Evolutionary conservation across 1,140 invertebrate species (phyloP), one percentile per base, ranked within the genome.

Genomic region (Sycophila sp.): DNA sequence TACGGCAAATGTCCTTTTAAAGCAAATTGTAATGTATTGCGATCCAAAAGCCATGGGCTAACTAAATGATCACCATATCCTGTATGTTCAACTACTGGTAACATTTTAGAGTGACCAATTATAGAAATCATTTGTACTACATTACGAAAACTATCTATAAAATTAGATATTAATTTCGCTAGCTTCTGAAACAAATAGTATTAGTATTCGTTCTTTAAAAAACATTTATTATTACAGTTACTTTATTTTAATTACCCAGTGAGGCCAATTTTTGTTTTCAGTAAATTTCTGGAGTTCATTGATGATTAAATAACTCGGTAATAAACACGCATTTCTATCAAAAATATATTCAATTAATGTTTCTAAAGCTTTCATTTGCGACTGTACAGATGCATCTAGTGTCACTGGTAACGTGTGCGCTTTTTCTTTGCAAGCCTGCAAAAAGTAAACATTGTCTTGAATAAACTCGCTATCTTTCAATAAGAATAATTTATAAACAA

Each of bases 101-200:
- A 84, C 91, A 98, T 94, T 76, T 93, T 91, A 6, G 94, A 91
- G 75, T 96, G 92, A 0, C 95, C 95, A 76, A 96, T 92, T 38
- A 98, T 95, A 0, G 96, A 94, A 0, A 98, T 94, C 94, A 98
- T 98, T 87, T 98, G 96, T 0, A 96, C 96, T 59, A 94, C 94
- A 24, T 92, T 90, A 70, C 94, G 89, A 82, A 98, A 98, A 87
- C 94, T 95, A 80, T 97, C 94, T 13, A 98, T 92, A 87, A 98
- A 98, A 81, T 91, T 91, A 15, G 94, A 93, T 68, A 98, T 88
- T 4, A 98, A 83, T 78, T 91, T 91, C 32, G 95, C 92, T 17
- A 98, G 83, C 88, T 93, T 94, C 94, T 70, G 69, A 38, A 64
- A 70, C 40, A 71, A 64, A 64, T 53, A 45, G 36, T 28, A 24